These are phyloP conservation scores for Charanyca ferruginea DNA, from an alignment of 2,888 invertebrate species.

Conservation along the genomic window DNA sequence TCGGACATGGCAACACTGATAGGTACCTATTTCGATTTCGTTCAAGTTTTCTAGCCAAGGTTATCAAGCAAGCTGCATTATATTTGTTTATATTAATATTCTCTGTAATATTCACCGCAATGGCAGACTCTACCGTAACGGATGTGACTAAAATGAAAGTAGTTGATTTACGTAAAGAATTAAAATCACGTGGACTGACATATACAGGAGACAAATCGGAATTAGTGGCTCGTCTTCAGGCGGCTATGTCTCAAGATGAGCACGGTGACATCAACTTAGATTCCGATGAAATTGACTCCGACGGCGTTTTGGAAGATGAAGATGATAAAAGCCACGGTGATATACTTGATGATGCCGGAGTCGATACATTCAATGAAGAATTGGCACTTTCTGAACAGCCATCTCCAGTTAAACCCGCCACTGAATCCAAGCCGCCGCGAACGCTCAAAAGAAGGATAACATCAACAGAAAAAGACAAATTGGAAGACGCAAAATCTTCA, in stretches of 20 bases:
- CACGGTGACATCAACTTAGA: conserved; percentile 83
- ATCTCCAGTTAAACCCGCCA: conserved; percentile 68
- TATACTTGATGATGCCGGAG: conserved; percentile 82
- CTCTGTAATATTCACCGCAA: conserved; percentile 43
- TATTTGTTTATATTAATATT: conserved; percentile 7
- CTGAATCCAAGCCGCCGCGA: conserved; percentile 76
- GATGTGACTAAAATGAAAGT: conserved; percentile 92
- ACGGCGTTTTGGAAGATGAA: conserved; percentile 89
- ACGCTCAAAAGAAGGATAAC: conserved; percentile 82
- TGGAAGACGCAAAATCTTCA: conserved; percentile 63
- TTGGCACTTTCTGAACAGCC: conserved; percentile 79
- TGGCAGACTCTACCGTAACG: conserved; percentile 77
- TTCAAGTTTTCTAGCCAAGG: too few relatives aligned
- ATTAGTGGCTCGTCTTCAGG: conserved; percentile 94
- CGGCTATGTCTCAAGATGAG: conserved; percentile 88
- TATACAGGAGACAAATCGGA: conserved; percentile 96
- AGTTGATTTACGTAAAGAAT: conserved; percentile 95
- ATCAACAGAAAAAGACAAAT: conserved; percentile 72
- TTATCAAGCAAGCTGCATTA: too few relatives aligned
- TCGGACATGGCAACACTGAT: too few relatives aligned
- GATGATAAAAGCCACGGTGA: conserved; percentile 88
- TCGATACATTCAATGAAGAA: conserved; percentile 84
- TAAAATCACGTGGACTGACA: conserved; percentile 94
- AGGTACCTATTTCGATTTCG: too few relatives aligned
- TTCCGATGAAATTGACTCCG: conserved; percentile 90